Evolutionary conservation across 92 coral and sea anemone genomes (phyloP), one percentile per base, ranked within the genome.

Genomic region (Bergia sp.): DNA sequence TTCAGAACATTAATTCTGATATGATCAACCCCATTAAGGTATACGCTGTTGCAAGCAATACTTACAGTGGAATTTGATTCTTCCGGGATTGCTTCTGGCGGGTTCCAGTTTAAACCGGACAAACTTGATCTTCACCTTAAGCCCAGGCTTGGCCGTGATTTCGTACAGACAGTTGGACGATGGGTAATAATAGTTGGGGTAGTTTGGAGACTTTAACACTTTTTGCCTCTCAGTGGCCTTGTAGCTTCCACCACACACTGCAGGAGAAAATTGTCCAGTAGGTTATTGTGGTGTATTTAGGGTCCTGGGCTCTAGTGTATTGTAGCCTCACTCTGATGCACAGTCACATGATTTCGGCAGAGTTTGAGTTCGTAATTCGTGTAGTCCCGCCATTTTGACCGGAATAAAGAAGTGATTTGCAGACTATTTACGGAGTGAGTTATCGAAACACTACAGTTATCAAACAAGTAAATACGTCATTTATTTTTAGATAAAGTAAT

Each of bases 171-270:
- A 95, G 79, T 92, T 79, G n/a, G 98, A 87, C 37, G 77, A 84
- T 42, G 86, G 50, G 89, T 93, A 95, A 89, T 83, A 79, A 77
- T 41, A 45, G 37, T 83, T 57, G 0, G 98, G 98, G 29, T 45
- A 95, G 82, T 89, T 87, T 40, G 95, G 95, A 10, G 98, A 95
- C 76, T 85, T 79, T 8, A 95, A 74, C 36, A 36, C 72, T 2
- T 96, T 96, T n/a, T 44, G 81, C 37, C 44, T 88, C 79, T 10
- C 39, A 12, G 78, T 67, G 77, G 94, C 92, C 11, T 40, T 29
- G 88, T 90, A 95, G 9, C 87, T 95, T 39, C 96, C 95, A 38
- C 96, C 93, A 77, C 98, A 95, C 3, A 29, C 98, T 95, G 73
- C 40, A 64, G 37, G 74, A 13, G n/a, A 73, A 41, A 77, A 65